Percentiles rank a stretch among this genome's conserved stretches.
Conservation (phyloP, 1,140 invertebrate species). For the Orchestia grillus region DNA sequence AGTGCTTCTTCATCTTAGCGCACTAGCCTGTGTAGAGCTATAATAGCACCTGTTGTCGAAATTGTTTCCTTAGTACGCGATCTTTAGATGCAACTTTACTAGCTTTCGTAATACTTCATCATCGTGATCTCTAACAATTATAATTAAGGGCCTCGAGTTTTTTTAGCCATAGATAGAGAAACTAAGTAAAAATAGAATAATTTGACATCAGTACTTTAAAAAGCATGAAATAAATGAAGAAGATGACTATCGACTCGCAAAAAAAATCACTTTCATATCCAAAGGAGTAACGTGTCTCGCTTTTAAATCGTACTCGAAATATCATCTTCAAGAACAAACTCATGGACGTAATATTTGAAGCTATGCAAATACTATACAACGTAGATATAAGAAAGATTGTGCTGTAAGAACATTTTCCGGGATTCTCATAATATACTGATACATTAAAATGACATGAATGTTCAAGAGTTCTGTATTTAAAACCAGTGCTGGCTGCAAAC, state of each 20-base stretch:
- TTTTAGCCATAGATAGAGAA: neutral
- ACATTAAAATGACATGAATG: neutral
- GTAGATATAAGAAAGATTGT: neutral
- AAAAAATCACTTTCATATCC: neutral
- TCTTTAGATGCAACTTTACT: slow-evolving; percentile 9
- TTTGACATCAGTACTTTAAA: neutral
- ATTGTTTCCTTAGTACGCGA: neutral
- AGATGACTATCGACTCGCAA: neutral
- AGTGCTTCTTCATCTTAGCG: neutral
- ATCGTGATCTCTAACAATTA: neutral
- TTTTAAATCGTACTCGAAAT: neutral
- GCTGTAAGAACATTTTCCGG: neutral
- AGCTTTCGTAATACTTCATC: slow-evolving; percentile 16
- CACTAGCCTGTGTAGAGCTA: neutral
- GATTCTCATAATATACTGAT: neutral
- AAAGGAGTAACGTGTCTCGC: neutral
- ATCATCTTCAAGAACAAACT: neutral
- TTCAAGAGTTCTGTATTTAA: neutral
- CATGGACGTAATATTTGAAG: neutral
- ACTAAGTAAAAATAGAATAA: neutral
- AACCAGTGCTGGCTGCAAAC: neutral
- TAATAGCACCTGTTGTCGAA: neutral
- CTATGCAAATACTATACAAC: neutral
- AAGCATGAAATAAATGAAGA: neutral
- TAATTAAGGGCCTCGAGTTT: neutral